Evolutionary conservation across 1,140 invertebrate species (phyloP).

Genomic region (Oreohelix idahoensis): DNA sequence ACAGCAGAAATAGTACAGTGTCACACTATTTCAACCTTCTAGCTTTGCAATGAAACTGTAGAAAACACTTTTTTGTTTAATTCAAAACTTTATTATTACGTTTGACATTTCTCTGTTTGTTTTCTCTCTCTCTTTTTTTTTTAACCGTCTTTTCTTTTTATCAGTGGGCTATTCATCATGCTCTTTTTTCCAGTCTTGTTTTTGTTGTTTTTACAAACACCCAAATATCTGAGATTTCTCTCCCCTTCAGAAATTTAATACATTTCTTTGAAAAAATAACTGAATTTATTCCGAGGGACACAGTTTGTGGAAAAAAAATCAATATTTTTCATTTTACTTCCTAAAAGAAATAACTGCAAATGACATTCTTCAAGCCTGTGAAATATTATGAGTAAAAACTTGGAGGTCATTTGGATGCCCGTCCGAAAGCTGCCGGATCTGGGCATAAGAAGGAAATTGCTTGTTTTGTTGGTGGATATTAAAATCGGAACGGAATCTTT

Average conservation of each 20-base stretch:
- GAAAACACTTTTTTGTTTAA: no score
- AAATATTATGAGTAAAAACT: slow-evolving; percentile 35
- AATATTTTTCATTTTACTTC: slow-evolving; percentile 35
- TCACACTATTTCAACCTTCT: no score
- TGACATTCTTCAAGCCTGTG: slow-evolving; percentile 15
- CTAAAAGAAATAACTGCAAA: slow-evolving; percentile 37
- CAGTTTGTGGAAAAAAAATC: slow-evolving; percentile 25
- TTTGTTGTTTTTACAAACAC: not conserved
- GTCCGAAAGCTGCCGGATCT: slow-evolving; percentile 31
- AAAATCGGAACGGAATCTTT: slow-evolving; percentile 34
- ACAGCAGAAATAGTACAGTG: no score
- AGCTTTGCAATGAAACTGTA: no score
- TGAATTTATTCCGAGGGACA: slow-evolving; percentile 13
- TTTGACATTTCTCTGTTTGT: no score
- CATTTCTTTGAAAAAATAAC: slow-evolving; percentile 30
- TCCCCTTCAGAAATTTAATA: slow-evolving; percentile 25
- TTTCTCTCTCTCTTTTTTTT: no score
- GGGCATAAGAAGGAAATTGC: slow-evolving; percentile 38
- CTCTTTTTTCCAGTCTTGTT: no score
- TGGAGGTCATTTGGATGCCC: slow-evolving; percentile 22
- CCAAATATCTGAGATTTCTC: not conserved
- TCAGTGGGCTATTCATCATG: no score
- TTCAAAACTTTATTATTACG: no score
- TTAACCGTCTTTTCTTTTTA: no score
- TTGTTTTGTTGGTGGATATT: slow-evolving; percentile 42